Conservation (phyloP, 2,888 invertebrate species). For the Nasonovia ribisnigri region DNA sequence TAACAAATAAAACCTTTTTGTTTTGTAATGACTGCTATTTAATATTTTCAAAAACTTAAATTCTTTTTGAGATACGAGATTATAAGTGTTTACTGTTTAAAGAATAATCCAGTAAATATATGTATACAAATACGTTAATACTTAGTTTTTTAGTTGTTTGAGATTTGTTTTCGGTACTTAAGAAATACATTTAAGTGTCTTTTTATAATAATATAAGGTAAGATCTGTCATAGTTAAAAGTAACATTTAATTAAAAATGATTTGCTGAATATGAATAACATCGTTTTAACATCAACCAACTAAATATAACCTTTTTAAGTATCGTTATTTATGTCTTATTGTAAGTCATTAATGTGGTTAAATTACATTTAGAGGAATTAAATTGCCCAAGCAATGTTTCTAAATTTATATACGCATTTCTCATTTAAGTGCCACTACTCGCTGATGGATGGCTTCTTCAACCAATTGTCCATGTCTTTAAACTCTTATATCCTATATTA, state of each 20-base stretch:
- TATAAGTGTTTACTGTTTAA: not conserved
- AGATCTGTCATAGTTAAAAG: not conserved
- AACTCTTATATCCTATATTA: not conserved
- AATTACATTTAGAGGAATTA: not conserved
- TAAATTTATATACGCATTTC: not conserved
- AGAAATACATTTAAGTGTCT: not conserved
- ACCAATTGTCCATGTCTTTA: not conserved
- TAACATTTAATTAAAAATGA: not conserved
- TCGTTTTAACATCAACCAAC: not conserved
- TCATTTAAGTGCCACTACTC: not conserved
- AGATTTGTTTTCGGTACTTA: not conserved
- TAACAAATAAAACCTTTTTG: not conserved
- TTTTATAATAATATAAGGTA: not conserved
- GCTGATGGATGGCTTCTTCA: constrained; percentile 1
- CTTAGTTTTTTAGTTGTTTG: not conserved
- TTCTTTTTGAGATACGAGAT: not conserved
- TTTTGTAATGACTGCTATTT: not conserved
- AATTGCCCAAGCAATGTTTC: not conserved
- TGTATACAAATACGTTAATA: not conserved
- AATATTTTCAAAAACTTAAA: not conserved
- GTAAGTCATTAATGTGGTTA: not conserved
- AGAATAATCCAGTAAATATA: not conserved
- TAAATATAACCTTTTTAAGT: not conserved
- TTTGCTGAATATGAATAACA: not conserved
- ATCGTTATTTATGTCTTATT: constrained; percentile 12